Base-by-base conservation (phyloP, 2,888 invertebrate genomes). In the Exephanes ischioxanthus region DNA sequence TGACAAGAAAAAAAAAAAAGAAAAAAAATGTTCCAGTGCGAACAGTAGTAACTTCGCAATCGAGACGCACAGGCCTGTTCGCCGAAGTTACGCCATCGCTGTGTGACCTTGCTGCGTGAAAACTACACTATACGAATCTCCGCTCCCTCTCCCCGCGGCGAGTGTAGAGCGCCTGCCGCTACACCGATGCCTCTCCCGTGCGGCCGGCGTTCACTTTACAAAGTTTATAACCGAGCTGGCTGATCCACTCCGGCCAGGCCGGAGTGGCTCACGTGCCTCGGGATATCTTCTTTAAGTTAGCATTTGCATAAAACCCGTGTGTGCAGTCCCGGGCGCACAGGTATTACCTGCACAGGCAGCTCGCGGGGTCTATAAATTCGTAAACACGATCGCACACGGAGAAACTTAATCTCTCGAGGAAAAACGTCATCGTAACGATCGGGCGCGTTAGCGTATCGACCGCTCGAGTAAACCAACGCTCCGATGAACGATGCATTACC, bases 341-440 rank as follows among this genome's bases (percentile, higher is more conserved):
- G n/a, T n/a, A 37, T 37, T 37, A 2, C 19, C 19, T 22, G 37
- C 19, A 19, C 33, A 0, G 61, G 16, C 30, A 6, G 19, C 16
- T 9, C 41, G 22, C 14, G 3, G n/a, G 16, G 16, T 61, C 30
- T 61, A 33, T 61, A 61, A 61, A 16, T 16, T 16, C 30, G 30
- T 16, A 30, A 14, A 33, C 30, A 30, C 55, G 71, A 63, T 48
- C 66, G 66, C 45, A 45, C 61, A 58, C 37, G 22, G 41, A 33
- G 71, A 70, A 80, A 82, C 84, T 73, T 87, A 87, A 86, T 86
- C 84, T 86, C 84, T 58, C 61, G 75, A 80, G 80, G 78, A 85
- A 87, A 87, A 87, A 87, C 80, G 85, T 85, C 83, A 84, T 87
- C 81, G 83, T 85, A 81, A 87, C 83, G 85, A 85, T 85, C 83